Conservation (phyloP, 2,888 invertebrate species). For the Drosophila paranaensis region DNA sequence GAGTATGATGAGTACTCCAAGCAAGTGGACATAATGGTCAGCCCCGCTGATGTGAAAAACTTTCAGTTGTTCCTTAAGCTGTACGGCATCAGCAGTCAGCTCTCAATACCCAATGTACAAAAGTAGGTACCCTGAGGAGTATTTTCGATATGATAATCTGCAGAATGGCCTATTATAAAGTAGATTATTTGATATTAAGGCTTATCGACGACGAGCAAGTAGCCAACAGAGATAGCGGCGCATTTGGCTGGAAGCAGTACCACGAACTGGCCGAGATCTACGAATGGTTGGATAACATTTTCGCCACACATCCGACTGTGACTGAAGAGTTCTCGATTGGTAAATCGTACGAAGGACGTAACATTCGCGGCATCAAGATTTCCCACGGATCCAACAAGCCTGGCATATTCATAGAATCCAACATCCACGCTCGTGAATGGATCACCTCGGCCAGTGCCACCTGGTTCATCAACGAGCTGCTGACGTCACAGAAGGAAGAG, state of each 20-base stretch:
- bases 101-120: conserved; percentile 88
- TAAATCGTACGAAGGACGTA: conserved; percentile 87
- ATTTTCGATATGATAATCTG: conserved; percentile 16
- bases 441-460: conserved; percentile 89
- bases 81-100: conserved; percentile 83
- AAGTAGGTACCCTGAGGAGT: conserved; percentile 83
- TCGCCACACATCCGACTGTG: conserved; percentile 84
- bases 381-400: conserved; percentile 85
- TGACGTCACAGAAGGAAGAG: conserved; percentile 87
- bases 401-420: conserved; percentile 88
- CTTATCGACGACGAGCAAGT: conserved; percentile 85
- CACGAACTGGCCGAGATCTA: conserved; percentile 87
- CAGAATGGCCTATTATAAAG: conserved; percentile 29
- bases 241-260: conserved; percentile 87
- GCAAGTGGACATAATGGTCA: conserved; percentile 87
- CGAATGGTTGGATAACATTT: conserved; percentile 86
- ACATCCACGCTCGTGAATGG: conserved; percentile 90
- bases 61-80: conserved; percentile 85
- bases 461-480: conserved; percentile 89
- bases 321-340: conserved; percentile 85
- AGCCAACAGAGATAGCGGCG: conserved; percentile 39
- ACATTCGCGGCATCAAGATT: conserved; percentile 87
- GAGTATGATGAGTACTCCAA: conserved; percentile 81
- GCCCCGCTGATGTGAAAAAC: conserved; percentile 85
- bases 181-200: conserved; percentile 76